Percentiles rank a stretch among this genome's conserved stretches.
Conservation (phyloP, 2,113 vertebrate species). For the Carassius gibelio region DNA sequence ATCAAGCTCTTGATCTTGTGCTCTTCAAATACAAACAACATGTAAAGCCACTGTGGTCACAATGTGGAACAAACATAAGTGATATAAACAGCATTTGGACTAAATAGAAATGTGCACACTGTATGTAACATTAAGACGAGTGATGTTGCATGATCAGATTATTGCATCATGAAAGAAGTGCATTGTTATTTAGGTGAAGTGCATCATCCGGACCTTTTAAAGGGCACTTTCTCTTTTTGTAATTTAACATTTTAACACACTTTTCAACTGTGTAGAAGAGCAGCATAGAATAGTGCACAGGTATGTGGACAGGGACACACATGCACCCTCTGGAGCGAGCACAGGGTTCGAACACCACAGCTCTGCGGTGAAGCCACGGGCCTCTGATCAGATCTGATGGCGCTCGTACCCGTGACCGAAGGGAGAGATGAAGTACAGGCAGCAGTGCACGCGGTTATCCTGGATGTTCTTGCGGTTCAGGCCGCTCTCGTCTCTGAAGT, state of each 20-base stretch:
- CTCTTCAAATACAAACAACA: not conserved
- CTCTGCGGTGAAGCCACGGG: not conserved
- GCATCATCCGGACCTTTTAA: too few relatives aligned
- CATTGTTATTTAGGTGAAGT: too few relatives aligned
- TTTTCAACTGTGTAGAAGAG: too few relatives aligned
- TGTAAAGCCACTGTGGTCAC: not conserved
- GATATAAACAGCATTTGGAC: not conserved
- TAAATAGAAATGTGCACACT: not conserved
- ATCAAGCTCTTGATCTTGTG: not conserved
- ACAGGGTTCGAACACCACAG: not conserved
- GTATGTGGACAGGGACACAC: too few relatives aligned
- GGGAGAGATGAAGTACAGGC: slow-evolving; percentile 97
- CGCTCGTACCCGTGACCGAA: slow-evolving; percentile 88
- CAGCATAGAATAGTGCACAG: too few relatives aligned
- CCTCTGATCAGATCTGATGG: not conserved
- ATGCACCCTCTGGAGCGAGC: not conserved
- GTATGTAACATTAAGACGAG: not conserved
- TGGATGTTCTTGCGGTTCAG: slow-evolving; percentile 98
- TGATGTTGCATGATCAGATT: not conserved
- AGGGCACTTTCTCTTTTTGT: too few relatives aligned
- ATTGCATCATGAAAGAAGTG: too few relatives aligned
- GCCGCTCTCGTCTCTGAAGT: slow-evolving; percentile 97
- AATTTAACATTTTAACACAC: too few relatives aligned
- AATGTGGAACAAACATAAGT: not conserved
- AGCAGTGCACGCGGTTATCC: slow-evolving; percentile 98